phyloP scores from a whole-genome alignment of 2,888 invertebrate species.

The Mythimna pallens region DNA sequence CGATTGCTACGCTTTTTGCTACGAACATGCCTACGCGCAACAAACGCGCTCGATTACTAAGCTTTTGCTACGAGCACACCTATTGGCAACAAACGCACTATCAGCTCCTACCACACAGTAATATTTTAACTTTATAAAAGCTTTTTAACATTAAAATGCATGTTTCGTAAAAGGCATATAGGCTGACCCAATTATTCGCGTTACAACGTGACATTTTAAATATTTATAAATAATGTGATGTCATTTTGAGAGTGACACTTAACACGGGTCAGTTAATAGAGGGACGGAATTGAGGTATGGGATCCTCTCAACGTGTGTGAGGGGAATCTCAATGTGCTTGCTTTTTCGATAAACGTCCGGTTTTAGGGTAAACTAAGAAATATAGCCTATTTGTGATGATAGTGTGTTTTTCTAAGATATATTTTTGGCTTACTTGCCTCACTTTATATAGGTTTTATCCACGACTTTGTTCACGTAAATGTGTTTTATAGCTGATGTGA shows the following conservation, averaged over 20 bases:
- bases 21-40: background rate
- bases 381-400: conserved; percentile 7
- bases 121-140: background rate
- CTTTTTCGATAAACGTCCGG: conserved; percentile 44
- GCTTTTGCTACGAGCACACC: background rate
- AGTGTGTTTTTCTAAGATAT: conserved; percentile 6
- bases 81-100: background rate
- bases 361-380: conserved; percentile 17
- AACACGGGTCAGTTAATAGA: conserved; percentile 64
- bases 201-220: conserved; percentile 59
- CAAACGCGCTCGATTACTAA: background rate
- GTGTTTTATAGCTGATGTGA: too few species aligned
- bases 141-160: conserved; percentile 1
- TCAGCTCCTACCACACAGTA: background rate
- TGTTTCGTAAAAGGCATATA: conserved; percentile 21
- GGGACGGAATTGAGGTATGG: conserved; percentile 43
- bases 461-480: too few species aligned
- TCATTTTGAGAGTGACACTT: conserved; percentile 57
- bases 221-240: conserved; percentile 61
- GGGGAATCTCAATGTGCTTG: conserved; percentile 50
- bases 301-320: conserved; percentile 41
- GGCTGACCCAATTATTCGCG: conserved; percentile 46
- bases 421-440: background rate
- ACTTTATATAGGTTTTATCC: too few species aligned
- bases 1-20: background rate